phyloP scores from a whole-genome alignment of 2,797 vertebrate species.

The Oreortyx pictus region DNA sequence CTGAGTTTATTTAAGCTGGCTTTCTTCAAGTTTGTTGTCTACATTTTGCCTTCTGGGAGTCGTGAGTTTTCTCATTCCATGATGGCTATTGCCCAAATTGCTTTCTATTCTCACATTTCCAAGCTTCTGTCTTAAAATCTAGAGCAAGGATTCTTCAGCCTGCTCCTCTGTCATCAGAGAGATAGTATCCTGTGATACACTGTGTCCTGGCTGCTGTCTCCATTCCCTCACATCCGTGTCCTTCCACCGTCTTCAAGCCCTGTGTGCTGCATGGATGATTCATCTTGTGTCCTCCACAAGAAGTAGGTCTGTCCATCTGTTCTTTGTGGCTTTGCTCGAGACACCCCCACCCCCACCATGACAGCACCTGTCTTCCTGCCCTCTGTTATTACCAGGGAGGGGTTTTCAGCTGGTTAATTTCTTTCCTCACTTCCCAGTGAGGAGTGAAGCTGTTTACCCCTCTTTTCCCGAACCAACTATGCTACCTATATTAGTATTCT shows the following conservation, averaged over 20 bases:
- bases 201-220: conserved; percentile 18
- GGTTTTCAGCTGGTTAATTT: conserved; percentile 31
- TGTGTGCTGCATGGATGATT: neutral
- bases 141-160: neutral
- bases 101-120: neutral
- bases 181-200: neutral
- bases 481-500: conserved; percentile 46
- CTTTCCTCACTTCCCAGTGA: neutral
- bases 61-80: neutral
- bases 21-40: neutral
- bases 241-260: neutral
- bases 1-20: conserved; percentile 1
- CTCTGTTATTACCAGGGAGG: conserved; percentile 11
- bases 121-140: neutral
- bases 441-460: neutral
- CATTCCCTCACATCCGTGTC: neutral
- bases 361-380: conserved; percentile 31
- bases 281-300: conserved; percentile 26
- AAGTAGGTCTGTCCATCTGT: conserved; percentile 56
- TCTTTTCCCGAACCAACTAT: conserved; percentile 7
- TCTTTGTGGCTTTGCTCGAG: conserved; percentile 24
- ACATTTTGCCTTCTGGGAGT: conserved; percentile 6
- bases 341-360: neutral
- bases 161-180: neutral
- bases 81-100: neutral